Base-by-base conservation (phyloP, 2,113 vertebrate species). In the Ellobius talpinus region DNA sequence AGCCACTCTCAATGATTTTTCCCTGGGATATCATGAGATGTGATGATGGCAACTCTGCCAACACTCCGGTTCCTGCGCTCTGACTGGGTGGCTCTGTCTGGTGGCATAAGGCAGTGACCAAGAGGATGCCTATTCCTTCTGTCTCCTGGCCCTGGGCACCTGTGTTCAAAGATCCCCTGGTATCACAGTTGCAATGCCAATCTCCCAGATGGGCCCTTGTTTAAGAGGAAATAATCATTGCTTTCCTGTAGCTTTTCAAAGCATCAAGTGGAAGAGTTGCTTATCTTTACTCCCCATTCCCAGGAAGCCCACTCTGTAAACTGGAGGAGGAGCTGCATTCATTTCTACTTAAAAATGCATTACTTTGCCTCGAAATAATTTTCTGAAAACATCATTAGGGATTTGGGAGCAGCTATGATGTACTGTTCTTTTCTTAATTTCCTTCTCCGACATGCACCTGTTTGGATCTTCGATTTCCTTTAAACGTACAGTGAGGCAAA, bases 401-500 rank as follows among this genome's bases (percentile, higher is more conserved):
- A 97, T 81, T 96, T 97, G 95, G 82, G 65, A 87, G 79, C 65
- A 77, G 74, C 93, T 61, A n/a, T 87, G 96, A 97, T 97, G 91
- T 89, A 87, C 96, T 97, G 96, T 70, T 95, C 74, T 72, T 95
- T 96, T 96, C 97, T 97, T 98, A 98, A 98, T 98, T 98, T 97
- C 96, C 93, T 97, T 96, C 91, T 91, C 23, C 2, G 94, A 78
- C 87, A 94, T 95, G 95, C 94, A 94, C 94, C 97, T 97, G 95
- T 98, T 98, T 97, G 97, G 97, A 97, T 97, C 97, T 98, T 87
- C 94, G 97, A 96, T 97, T 97, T 98, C 91, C 89, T 98, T 98
- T 97, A 94, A 97, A 94, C 84, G 87, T 96, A 89, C 96, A 95
- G 89, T 77, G 78, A 97, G 87, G 96, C 91, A 91, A 97, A 97